phyloP scores from a whole-genome alignment of 2,797 vertebrate genomes.

The Acanthornis magna region DNA sequence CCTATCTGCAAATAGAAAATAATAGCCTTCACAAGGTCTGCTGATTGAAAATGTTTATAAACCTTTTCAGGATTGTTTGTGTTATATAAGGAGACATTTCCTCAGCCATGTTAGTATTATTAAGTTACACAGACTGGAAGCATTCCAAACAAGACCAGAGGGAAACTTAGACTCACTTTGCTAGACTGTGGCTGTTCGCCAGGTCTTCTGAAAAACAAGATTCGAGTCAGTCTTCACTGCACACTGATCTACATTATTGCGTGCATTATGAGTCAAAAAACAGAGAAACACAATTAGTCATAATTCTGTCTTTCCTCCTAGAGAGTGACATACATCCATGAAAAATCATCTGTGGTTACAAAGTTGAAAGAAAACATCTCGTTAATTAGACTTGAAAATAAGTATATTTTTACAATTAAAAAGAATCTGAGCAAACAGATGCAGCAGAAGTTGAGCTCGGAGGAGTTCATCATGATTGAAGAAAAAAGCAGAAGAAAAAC shows the following conservation, averaged over 20 bases:
- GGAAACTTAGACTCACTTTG: background rate
- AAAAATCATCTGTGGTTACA: background rate
- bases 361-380: background rate
- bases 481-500: background rate
- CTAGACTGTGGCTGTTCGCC: background rate
- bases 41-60: background rate
- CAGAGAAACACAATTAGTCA: background rate
- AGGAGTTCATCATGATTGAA: background rate
- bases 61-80: background rate
- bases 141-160: background rate
- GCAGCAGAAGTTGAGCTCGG: background rate
- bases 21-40: background rate
- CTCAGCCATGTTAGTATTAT: background rate
- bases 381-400: background rate
- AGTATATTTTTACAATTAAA: constrained; percentile 5
- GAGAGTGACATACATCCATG: background rate
- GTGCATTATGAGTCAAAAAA: background rate
- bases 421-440: background rate
- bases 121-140: background rate
- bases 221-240: background rate
- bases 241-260: background rate
- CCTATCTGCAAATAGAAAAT: background rate
- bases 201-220: background rate
- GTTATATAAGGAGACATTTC: background rate
- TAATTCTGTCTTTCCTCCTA: background rate